Base-by-base conservation (phyloP, 2,888 invertebrate species). In the Acrobeloides nanus region DNA sequence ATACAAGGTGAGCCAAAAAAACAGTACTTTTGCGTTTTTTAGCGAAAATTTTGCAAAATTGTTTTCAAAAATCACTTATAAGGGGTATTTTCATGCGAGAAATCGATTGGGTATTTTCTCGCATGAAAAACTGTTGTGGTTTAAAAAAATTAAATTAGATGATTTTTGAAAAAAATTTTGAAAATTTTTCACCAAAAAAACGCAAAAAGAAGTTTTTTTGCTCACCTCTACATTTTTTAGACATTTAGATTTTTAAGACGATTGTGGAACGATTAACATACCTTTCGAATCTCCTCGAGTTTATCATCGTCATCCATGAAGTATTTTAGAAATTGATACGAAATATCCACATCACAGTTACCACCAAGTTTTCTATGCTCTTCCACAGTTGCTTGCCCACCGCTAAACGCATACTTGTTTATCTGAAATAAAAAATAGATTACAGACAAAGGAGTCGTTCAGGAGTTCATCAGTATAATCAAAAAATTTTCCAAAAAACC, bases 391-490 rank as follows among this genome's bases (percentile, higher is more conserved):
- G 84, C 81, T 66, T 84, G 86, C 3, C 97, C 97, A 3, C 97
- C 97, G 31, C 93, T 93, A 78, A 93, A 99, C 4, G 97, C 97
- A 76, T 93, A 88, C 77, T 90, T 93, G 72, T 82, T 82, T 45
- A 89, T 84, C 84, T 85, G 74, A 43, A 68, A 61, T 23, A 25
- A 27, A 31, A 35, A 17, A 38, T n/a, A 15, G 18, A 32, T 17
- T 12, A 4, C 17, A 29, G 8, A 10, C n/a, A 10, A 29, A 10
- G n/a, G 31, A 10, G n/a, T 15, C n/a, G 8, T 29, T 29, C 31
- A 29, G 8, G n/a, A 10, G 8, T 29, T 29, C 10, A 10, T 29
- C 8, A 29, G 8, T 10, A 29, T 10, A 29, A 10, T 17, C n/a
- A 41, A 10, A 41, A 35, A 12, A 35, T 15, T 12, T 7, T 43